These are phyloP conservation scores for Eilema sororculum DNA, from an alignment of 2,888 invertebrate genomes.

Conservation along the genomic window DNA sequence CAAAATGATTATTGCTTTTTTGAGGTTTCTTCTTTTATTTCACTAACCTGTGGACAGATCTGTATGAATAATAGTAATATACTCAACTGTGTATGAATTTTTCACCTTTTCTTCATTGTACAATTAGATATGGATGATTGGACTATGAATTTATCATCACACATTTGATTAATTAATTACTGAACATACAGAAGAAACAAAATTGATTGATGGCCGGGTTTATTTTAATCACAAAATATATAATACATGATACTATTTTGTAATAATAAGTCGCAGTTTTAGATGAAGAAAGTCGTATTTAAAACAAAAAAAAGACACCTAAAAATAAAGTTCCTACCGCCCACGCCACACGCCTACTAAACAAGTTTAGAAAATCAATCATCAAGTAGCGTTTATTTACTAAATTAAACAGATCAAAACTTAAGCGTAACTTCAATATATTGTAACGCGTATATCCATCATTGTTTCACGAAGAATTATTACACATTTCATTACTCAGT, in stretches of 20 bases:
- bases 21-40: not conserved
- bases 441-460: conserved; percentile 55
- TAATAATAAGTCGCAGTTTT: no score
- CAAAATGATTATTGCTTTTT: not conserved
- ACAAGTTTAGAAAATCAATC: conserved; percentile 34
- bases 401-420: conserved; percentile 52
- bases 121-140: not conserved
- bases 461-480: conserved; percentile 61
- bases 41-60: not conserved
- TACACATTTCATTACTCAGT: conserved; percentile 72
- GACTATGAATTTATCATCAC: not conserved
- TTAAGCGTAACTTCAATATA: conserved; percentile 50
- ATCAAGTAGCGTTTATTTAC: conserved; percentile 37
- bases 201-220: not conserved
- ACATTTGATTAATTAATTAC: not conserved
- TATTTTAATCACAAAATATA: not conserved
- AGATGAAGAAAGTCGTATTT: not conserved
- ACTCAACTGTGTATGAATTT: no score
- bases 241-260: not conserved
- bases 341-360: conserved; percentile 6
- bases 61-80: not conserved
- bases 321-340: conserved; percentile 6
- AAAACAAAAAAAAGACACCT: not conserved
- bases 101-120: not conserved
- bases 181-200: not conserved